phyloP scores from a whole-genome alignment of 2,888 invertebrate genomes.

The Tanytarsus gracilentus region DNA sequence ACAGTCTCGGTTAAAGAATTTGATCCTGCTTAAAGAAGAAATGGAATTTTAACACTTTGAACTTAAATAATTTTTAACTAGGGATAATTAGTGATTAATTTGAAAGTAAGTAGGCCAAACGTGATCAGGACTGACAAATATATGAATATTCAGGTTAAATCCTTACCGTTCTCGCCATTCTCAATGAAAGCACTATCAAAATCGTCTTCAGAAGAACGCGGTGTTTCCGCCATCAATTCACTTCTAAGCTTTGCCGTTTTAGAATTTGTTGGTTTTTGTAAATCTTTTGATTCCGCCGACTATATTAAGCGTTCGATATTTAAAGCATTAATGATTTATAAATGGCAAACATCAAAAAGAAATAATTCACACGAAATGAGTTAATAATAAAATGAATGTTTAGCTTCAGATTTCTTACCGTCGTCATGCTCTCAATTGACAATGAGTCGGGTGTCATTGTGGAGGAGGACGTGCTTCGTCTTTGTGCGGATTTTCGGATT shows the following conservation, averaged over 20 bases:
- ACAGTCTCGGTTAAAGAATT: conserved; percentile 73
- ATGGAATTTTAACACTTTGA: not conserved
- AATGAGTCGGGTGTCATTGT: conserved; percentile 40
- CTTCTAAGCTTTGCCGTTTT: conserved; percentile 20
- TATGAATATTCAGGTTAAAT: not conserved
- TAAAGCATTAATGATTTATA: not conserved
- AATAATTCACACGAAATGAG: not conserved
- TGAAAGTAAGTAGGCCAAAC: not conserved
- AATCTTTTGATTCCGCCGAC: conserved; percentile 31
- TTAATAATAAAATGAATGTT: not conserved
- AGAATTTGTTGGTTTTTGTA: conserved; percentile 1
- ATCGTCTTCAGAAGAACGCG: conserved; percentile 30
- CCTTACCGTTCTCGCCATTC: conserved; percentile 29
- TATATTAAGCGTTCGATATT: conserved; percentile 10
- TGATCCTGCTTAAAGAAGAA: conserved; percentile 54
- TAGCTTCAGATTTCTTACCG: conserved; percentile 34
- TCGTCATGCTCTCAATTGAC: conserved; percentile 41
- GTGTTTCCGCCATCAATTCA: conserved; percentile 14
- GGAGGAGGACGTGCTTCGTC: conserved; percentile 34
- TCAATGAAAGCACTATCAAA: conserved; percentile 30
- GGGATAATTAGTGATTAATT: not conserved
- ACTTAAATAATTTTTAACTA: not conserved
- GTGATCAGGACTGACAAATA: not conserved
- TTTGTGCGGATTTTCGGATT: conserved; percentile 30
- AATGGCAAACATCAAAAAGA: not conserved